Conservation (phyloP, 2,113 vertebrate species). For the Ariopsis seemanni region DNA sequence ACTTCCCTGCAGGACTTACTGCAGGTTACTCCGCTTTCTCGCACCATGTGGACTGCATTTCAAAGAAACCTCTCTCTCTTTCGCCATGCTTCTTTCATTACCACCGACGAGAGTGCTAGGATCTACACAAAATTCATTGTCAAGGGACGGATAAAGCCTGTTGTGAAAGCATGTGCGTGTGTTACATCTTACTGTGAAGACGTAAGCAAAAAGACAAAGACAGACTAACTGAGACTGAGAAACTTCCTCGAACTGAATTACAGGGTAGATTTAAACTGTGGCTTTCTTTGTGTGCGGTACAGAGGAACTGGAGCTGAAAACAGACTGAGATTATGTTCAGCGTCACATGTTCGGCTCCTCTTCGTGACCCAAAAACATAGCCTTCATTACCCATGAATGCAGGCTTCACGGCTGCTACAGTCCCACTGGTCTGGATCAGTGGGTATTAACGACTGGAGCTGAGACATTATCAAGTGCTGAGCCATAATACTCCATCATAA, state of each 20-base stretch:
- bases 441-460: conserved; percentile 36
- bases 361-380: conserved; percentile 42
- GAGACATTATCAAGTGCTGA: conserved; percentile 39
- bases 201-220: conserved; percentile 32
- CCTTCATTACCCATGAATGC: conserved; percentile 25
- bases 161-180: background rate
- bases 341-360: conserved; percentile 28
- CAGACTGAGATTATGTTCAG: conserved; percentile 44
- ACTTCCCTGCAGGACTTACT: background rate
- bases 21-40: background rate
- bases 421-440: conserved; percentile 44
- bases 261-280: conserved; percentile 44
- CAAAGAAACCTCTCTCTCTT: conserved; percentile 37
- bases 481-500: conserved; percentile 42
- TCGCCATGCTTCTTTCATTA: background rate
- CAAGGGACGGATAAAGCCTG: conserved; percentile 1
- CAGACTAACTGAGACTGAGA: conserved; percentile 8
- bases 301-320: conserved; percentile 35
- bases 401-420: conserved; percentile 17
- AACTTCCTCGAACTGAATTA: conserved; percentile 40
- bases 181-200: conserved; percentile 17
- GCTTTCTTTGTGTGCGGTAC: conserved; percentile 41
- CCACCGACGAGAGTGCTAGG: background rate
- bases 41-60: conserved; percentile 60
- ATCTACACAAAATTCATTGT: conserved; percentile 6